Percentiles rank a stretch among this genome's conserved stretches.
These are phyloP conservation scores for Elymnias hypermnestra DNA, from an alignment of 1,140 invertebrate genomes.

Conservation along the genomic window DNA sequence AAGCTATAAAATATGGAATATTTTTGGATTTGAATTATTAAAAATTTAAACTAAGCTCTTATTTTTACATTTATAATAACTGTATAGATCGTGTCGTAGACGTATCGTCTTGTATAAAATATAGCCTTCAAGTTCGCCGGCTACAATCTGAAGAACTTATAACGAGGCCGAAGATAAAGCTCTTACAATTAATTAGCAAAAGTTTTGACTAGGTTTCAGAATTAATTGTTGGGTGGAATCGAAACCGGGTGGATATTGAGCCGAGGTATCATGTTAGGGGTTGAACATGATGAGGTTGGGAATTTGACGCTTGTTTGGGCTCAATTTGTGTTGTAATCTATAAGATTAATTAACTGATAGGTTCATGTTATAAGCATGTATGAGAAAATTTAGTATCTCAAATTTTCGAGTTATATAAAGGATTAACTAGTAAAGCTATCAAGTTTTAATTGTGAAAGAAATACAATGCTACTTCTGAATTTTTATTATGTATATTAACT, in stretches of 20 bases:
- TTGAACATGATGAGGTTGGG: neutral
- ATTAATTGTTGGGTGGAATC: conserved; percentile 25
- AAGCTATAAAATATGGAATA: too few relatives aligned
- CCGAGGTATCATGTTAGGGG: conserved; percentile 7
- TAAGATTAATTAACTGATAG: neutral
- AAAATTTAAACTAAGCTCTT: too few relatives aligned
- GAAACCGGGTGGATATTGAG: conserved; percentile 21
- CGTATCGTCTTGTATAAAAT: neutral
- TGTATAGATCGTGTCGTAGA: too few relatives aligned
- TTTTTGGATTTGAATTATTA: too few relatives aligned
- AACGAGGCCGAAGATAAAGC: conserved; percentile 29
- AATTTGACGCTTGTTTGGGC: neutral
- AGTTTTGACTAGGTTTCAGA: conserved; percentile 32
- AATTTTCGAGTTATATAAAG: too few relatives aligned
- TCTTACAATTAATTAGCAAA: conserved; percentile 29
- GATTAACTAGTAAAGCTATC: too few relatives aligned
- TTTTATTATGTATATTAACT: too few relatives aligned
- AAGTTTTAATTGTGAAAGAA: too few relatives aligned
- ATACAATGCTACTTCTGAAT: too few relatives aligned
- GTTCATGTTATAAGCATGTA: too few relatives aligned
- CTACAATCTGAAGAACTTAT: conserved; percentile 27
- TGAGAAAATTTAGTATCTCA: too few relatives aligned
- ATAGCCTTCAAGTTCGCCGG: conserved; percentile 12
- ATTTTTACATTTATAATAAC: too few relatives aligned
- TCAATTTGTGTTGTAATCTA: neutral